Percentiles rank a stretch among this genome's conserved stretches.
These are phyloP conservation scores for Drosophila jambulina DNA, from an alignment of 1,140 invertebrate genomes.

Conservation along the genomic window DNA sequence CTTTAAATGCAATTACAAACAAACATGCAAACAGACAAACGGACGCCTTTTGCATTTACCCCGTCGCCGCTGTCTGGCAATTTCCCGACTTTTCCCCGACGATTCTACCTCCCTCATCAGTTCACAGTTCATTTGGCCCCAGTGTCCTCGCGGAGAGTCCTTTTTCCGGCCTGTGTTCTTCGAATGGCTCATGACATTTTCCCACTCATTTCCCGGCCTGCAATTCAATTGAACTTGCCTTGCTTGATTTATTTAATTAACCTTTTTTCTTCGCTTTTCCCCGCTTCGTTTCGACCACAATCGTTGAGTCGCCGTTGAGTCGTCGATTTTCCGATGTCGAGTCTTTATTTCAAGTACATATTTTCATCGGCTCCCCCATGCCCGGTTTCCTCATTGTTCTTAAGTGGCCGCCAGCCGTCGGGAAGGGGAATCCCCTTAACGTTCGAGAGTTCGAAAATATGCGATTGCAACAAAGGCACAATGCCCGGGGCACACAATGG, in stretches of 20 bases:
- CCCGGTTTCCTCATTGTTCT: constrained; percentile 47
- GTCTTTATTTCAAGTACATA: constrained; percentile 15
- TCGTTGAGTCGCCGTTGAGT: constrained; percentile 40
- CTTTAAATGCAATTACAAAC: constrained; percentile 76
- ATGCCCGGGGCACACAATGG: constrained; percentile 10
- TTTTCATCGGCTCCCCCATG: constrained; percentile 15
- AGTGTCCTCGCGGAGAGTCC: constrained; percentile 32
- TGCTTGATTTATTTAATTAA: constrained; percentile 83
- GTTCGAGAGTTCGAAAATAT: constrained; percentile 14
- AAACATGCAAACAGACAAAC: constrained; percentile 57
- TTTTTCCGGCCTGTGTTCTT: constrained; percentile 8
- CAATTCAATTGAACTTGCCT: constrained; percentile 79
- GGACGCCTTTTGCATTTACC: constrained; percentile 60
- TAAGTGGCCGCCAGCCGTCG: constrained; percentile 52
- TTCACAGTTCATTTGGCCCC: constrained; percentile 74
- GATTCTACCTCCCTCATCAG: background rate
- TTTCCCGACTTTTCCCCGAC: constrained; percentile 34
- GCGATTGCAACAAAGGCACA: constrained; percentile 7
- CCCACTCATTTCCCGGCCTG: constrained; percentile 75
- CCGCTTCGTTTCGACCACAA: constrained; percentile 29
- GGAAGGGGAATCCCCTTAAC: constrained; percentile 43
- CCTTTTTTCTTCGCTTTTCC: constrained; percentile 51
- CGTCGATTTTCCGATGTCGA: constrained; percentile 25
- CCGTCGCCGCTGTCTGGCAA: constrained; percentile 35
- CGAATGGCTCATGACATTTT: constrained; percentile 55